Base-by-base conservation (phyloP, 2,888 invertebrate genomes). In the Torymus texanus region DNA sequence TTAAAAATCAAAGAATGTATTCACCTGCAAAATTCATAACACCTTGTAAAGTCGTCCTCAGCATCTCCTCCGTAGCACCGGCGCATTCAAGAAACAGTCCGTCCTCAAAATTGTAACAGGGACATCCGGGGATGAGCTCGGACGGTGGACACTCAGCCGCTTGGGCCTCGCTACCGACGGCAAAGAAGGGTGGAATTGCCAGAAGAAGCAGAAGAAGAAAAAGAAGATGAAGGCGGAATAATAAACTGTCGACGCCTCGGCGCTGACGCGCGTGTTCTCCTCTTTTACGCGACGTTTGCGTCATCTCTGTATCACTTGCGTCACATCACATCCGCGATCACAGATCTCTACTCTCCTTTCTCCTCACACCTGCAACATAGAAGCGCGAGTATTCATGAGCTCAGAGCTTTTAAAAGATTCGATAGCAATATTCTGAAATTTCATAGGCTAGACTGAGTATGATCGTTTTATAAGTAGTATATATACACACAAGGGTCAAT, bases 51-150 rank as follows among this genome's bases (percentile, higher is more conserved):
- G 96, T 95, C 84, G 93, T 93, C 88, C 93, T 94, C 81, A 97
- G 92, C 65, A 95, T 94, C 76, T 92, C 92, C 66, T 95, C 93
- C 62, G 95, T 95, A 59, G 95, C 96, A 75, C 95, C 95, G 50
- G 96, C 95, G 90, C 97, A 97, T 91, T 97, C 97, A 88, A 97
- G 92, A 91, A 96, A 96, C 82, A 97, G 92, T 81, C 96, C 97
- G 91, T 97, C 96, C 91, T 97, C 96, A 91, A 97, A 96, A 90
- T 96, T 95, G 92, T 96, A 97, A 91, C 97, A 97, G 1, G 97
- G 96, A 90, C 97, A 97, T 83, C 94, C 94, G 65, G 95, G 95
- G 75, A 88, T 89, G 29, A 85, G 84, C 79, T 88, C 89, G 50
- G 87, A 85, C 11, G 88, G 86, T 18, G 89, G 89, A 80, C 90